phyloP scores from a whole-genome alignment of 1,140 invertebrate genomes.

The Dufourea novaeangliae region DNA sequence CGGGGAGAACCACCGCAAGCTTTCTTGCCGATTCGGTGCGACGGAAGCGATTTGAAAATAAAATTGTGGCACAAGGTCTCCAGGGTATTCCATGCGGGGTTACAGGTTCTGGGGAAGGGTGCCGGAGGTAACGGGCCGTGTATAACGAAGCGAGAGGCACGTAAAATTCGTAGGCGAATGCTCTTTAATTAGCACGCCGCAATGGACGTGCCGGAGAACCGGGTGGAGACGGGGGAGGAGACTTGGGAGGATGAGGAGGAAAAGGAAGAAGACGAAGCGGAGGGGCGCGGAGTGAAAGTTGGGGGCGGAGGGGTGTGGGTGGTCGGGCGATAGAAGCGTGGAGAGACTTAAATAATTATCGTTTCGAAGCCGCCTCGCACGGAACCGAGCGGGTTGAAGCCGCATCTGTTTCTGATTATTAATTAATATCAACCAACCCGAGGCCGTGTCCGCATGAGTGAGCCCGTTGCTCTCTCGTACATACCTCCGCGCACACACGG shows the following conservation, averaged over 20 bases:
- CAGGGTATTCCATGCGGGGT: constrained; percentile 55
- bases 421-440: constrained; percentile 79
- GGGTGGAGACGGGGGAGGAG: background rate
- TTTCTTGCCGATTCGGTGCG: background rate
- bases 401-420: constrained; percentile 81
- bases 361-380: constrained; percentile 67
- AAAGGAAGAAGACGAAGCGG: constrained; percentile 20
- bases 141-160: constrained; percentile 69
- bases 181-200: constrained; percentile 76
- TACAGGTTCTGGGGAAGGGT: constrained; percentile 54
- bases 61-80: constrained; percentile 72
- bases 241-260: background rate
- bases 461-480: constrained; percentile 57
- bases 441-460: constrained; percentile 70
- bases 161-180: constrained; percentile 72
- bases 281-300: constrained; percentile 6
- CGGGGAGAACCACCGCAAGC: background rate
- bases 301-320: constrained; percentile 2
- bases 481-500: constrained; percentile 34
- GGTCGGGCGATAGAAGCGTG: constrained; percentile 43
- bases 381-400: constrained; percentile 59
- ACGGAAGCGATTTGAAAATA: constrained; percentile 25
- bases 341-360: constrained; percentile 78
- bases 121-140: constrained; percentile 67
- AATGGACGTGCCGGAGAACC: constrained; percentile 30